Conservation (phyloP, 1,140 invertebrate species). For the Zaprionus africanus region DNA sequence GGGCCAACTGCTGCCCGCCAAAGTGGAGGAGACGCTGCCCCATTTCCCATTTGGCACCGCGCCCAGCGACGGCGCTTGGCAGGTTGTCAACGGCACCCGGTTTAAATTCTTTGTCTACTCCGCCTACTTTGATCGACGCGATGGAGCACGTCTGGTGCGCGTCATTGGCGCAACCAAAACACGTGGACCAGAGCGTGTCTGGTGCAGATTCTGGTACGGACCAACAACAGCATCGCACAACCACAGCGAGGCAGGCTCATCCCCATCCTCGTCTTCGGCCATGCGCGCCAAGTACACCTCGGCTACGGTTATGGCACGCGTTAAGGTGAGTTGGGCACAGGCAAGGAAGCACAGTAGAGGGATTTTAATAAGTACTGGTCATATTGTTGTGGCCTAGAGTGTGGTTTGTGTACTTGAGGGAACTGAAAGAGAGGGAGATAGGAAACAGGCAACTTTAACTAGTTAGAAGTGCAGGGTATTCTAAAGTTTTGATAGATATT, state of each 20-base stretch:
- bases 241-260: constrained; percentile 42
- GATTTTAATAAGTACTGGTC: neutral
- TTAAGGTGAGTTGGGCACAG: constrained; percentile 87
- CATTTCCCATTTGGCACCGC: constrained; percentile 84
- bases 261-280: constrained; percentile 13
- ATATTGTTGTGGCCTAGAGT: too few species aligned
- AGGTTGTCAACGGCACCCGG: constrained; percentile 87
- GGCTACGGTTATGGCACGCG: constrained; percentile 89
- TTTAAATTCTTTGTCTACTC: constrained; percentile 97
- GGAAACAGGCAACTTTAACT: too few species aligned
- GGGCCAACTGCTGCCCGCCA: constrained; percentile 75
- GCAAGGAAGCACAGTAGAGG: neutral
- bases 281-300: constrained; percentile 85
- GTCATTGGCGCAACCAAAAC: constrained; percentile 95
- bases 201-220: constrained; percentile 93
- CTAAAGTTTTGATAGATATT: too few species aligned
- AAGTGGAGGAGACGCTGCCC: constrained; percentile 85
- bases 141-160: constrained; percentile 89
- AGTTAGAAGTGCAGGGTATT: too few species aligned
- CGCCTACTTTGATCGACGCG: constrained; percentile 92
- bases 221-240: constrained; percentile 66
- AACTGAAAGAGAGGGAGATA: too few species aligned
- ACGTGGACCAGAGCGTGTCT: constrained; percentile 91
- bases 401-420: too few species aligned
- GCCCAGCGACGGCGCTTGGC: constrained; percentile 86